Evolutionary conservation across 2,888 invertebrate genomes (phyloP).

Genomic region (Morpho helenor): DNA sequence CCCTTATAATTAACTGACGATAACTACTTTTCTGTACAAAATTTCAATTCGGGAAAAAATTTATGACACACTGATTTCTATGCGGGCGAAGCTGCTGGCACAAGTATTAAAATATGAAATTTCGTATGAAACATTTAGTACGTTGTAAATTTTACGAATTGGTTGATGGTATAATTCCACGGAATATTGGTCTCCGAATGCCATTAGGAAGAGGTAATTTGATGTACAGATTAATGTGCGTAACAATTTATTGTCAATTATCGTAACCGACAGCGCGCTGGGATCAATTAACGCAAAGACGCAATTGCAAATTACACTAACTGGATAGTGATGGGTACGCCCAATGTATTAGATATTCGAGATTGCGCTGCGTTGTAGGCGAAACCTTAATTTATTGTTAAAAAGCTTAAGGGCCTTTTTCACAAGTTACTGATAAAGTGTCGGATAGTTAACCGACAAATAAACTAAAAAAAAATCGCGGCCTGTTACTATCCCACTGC

Average conservation of each 20-base stretch:
- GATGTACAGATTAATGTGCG: slow-evolving; percentile 69
- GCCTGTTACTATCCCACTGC: no score
- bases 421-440: no score
- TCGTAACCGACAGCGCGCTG: slow-evolving; percentile 60
- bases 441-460: no score
- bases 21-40: no score
- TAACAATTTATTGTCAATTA: slow-evolving; percentile 77
- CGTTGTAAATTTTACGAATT: no score
- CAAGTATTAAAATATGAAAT: no score
- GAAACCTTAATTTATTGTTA: slow-evolving; percentile 7
- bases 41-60: no score
- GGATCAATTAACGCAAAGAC: slow-evolving; percentile 74
- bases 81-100: no score
- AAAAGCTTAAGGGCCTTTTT: not conserved
- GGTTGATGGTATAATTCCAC: slow-evolving; percentile 23
- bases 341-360: slow-evolving; percentile 52
- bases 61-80: no score
- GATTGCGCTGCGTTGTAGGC: slow-evolving; percentile 37
- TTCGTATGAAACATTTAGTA: no score
- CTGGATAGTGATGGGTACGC: slow-evolving; percentile 44
- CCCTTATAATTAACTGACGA: no score
- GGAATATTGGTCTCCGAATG: slow-evolving; percentile 42
- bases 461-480: no score
- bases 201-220: slow-evolving; percentile 57
- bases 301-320: slow-evolving; percentile 72